Conservation (phyloP, 2,888 invertebrate genomes). For the Malthinus flaveolus region DNA sequence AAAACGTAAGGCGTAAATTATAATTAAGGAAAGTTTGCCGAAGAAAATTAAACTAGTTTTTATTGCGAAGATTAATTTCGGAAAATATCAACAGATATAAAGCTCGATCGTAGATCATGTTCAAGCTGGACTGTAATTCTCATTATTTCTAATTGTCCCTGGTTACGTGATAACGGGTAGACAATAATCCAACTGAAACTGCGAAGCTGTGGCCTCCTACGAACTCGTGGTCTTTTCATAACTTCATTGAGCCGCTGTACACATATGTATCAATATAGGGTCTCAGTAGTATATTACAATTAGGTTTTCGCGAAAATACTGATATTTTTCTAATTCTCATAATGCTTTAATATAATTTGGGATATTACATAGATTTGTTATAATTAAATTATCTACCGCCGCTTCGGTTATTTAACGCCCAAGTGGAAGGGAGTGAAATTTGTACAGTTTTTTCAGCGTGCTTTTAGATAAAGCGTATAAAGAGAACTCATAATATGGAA, state of each 20-base stretch:
- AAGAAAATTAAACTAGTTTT: background rate
- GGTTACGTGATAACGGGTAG: slow-evolving; percentile 49
- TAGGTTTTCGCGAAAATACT: slow-evolving; percentile 36
- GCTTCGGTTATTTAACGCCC: too few species aligned
- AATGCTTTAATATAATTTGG: slow-evolving; percentile 1
- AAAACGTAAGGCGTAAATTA: too few species aligned
- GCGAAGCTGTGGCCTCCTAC: slow-evolving; percentile 4
- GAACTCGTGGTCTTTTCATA: slow-evolving; percentile 13
- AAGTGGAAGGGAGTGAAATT: too few species aligned
- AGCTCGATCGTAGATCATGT: slow-evolving; percentile 46
- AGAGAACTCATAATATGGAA: too few species aligned
- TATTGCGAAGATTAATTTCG: slow-evolving; percentile 31
- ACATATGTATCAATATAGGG: slow-evolving; percentile 51
- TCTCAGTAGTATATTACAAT: slow-evolving; percentile 53
- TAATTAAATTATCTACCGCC: background rate
- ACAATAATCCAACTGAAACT: slow-evolving; percentile 33
- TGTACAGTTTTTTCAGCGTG: too few species aligned
- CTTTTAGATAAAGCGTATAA: too few species aligned
- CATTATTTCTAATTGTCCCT: slow-evolving; percentile 54
- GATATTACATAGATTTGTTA: background rate
- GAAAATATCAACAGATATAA: slow-evolving; percentile 37
- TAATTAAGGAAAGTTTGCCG: too few species aligned
- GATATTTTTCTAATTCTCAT: slow-evolving; percentile 25
- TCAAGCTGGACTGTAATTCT: slow-evolving; percentile 49
- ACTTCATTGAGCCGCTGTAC: slow-evolving; percentile 40